Evolutionary conservation across 2,888 invertebrate species (phyloP), one percentile per base, ranked within the genome.

Genomic region (Habroteleia sp.): DNA sequence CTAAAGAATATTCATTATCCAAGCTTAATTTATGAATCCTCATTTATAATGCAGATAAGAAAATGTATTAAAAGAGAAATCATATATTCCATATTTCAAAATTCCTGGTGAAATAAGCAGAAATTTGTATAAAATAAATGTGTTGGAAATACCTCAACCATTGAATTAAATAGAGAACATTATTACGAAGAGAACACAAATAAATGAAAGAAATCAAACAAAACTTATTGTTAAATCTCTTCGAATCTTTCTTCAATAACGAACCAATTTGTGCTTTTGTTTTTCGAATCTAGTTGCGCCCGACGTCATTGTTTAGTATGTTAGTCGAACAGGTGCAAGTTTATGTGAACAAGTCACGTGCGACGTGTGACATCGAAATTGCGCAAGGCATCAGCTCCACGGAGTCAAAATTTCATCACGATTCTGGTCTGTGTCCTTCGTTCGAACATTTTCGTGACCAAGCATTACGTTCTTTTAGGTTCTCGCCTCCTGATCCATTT

Each of bases 401-500:
- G 20, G 6, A 50, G 11, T 8, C 10, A 20, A 54, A 46, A 54
- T 46, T 52, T 46, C 29, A 48, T 72, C 54, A 62, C 71, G 72
- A 77, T 76, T 77, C 73, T 76, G 73, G 42, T 13, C 37, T 46
- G 54, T 46, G 39, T 56, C 56, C 56, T 66, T 66, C 39, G 10
- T 29, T 10, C 25, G 10, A 23, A 48, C 46, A 29, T 69, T 77
- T 52, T 54, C 46, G 68, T 68, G 60, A 16, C 58, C 48, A 31
- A 29, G 41, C 39, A 29, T 20, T 39, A 20, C 17, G 41, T 27
- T 66, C 62, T 42, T 52, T 37, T 31, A 41, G 65, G 46, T 84
- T 58, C 82, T 86, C 77, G 54, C 83, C 78, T 80, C 86, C 86
- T 85, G 84, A 82, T 87, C 81, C 81, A 78, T 76, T 83, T 85